phyloP scores from a whole-genome alignment of 2,888 invertebrate species.

The Phorcus lineatus region DNA sequence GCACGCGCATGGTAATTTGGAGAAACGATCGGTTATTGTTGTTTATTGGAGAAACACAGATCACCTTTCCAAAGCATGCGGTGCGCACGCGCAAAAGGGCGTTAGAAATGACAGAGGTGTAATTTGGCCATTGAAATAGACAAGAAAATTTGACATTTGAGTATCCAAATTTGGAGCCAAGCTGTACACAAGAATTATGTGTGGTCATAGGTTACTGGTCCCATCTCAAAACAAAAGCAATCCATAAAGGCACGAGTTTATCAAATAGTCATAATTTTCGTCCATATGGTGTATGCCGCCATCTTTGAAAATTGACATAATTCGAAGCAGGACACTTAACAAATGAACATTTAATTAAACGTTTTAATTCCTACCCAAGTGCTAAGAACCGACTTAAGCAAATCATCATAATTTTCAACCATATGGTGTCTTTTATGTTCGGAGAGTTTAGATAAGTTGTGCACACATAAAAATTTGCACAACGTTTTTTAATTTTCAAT shows the following conservation, averaged over 20 bases:
- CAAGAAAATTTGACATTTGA: not conserved
- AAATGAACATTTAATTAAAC: no score
- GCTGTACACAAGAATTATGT: not conserved
- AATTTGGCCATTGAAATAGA: slow-evolving; percentile 9
- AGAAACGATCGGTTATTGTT: slow-evolving; percentile 17
- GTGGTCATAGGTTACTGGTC: not conserved
- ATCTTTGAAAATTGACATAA: not conserved
- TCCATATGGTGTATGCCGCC: not conserved
- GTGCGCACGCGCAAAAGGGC: not conserved
- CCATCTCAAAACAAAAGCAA: no score
- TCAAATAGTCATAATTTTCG: not conserved
- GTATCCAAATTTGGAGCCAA: not conserved
- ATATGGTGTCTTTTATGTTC: no score
- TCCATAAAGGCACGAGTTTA: no score
- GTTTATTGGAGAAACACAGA: slow-evolving; percentile 5
- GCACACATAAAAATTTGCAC: no score
- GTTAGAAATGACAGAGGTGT: not conserved
- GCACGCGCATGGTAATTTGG: slow-evolving; percentile 22
- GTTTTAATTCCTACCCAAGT: no score
- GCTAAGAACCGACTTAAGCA: no score
- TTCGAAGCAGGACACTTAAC: not conserved
- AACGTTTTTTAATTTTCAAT: no score
- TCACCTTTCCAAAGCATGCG: not conserved
- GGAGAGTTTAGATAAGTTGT: no score
- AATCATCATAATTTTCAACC: no score